Conservation (phyloP, 2,888 invertebrate species). For the Junonia oenone region DNA sequence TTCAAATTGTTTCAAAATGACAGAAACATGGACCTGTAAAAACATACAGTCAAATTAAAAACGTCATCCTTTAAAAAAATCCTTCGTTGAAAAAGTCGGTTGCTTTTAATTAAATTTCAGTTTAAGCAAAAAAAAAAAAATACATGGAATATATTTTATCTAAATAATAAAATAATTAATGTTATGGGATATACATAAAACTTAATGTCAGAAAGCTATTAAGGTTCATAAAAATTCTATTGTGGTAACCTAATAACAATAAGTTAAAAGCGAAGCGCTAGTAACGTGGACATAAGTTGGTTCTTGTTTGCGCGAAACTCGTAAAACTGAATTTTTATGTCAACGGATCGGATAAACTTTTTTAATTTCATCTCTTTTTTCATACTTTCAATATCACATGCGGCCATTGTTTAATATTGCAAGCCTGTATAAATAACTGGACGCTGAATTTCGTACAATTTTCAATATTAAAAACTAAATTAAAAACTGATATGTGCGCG, state of each 20-base stretch:
- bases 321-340: slow-evolving; percentile 60
- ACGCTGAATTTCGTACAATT: background rate
- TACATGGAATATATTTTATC: too few species aligned
- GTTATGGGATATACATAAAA: background rate
- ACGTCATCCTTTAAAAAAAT: too few species aligned
- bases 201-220: background rate
- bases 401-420: slow-evolving; percentile 3
- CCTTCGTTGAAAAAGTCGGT: too few species aligned
- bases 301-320: slow-evolving; percentile 42
- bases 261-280: slow-evolving; percentile 30
- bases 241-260: slow-evolving; percentile 24
- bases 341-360: slow-evolving; percentile 52
- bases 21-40: too few species aligned
- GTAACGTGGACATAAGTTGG: slow-evolving; percentile 30
- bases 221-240: slow-evolving; percentile 2
- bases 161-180: too few species aligned
- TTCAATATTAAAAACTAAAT: background rate
- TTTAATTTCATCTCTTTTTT: slow-evolving; percentile 53
- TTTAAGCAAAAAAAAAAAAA: too few species aligned
- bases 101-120: too few species aligned
- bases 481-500: background rate
- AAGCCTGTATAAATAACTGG: background rate
- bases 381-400: slow-evolving; percentile 5
- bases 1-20: too few species aligned
- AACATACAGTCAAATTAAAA: too few species aligned